Conservation (phyloP, 2,113 vertebrate species). For the Leiothrix lutea region DNA sequence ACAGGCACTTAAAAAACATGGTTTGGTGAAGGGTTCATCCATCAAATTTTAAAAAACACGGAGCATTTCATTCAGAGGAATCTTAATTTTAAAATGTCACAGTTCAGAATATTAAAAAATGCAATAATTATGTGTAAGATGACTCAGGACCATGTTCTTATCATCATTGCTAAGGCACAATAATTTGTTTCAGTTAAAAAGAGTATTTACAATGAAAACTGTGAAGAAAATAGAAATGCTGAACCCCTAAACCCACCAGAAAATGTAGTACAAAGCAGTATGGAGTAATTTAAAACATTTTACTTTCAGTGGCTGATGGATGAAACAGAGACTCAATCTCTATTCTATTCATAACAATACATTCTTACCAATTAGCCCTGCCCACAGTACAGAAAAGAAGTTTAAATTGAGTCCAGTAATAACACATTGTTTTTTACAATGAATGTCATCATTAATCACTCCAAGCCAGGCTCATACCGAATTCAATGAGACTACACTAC, state of each 20-base stretch:
- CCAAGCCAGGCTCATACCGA: background rate
- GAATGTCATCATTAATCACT: background rate
- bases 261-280: background rate
- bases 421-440: background rate
- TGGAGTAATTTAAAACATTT: background rate
- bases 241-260: background rate
- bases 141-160: background rate
- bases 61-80: background rate
- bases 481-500: background rate
- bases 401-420: background rate
- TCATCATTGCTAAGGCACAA: background rate
- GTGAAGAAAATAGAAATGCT: background rate
- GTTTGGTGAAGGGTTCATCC: background rate
- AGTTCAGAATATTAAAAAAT: conserved; percentile 12
- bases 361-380: conserved; percentile 15
- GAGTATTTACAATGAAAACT: background rate
- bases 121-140: background rate
- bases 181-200: background rate
- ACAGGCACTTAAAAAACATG: background rate
- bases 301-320: background rate
- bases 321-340: background rate
- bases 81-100: background rate
- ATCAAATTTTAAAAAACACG: background rate
- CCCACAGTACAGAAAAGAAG: background rate
- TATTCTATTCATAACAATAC: background rate